A percentile compares a stretch with the other conserved stretches of the same genome.
These are phyloP conservation scores for Pygoscelis antarcticus DNA, from an alignment of 2,113 vertebrate genomes.

Conservation along the genomic window DNA sequence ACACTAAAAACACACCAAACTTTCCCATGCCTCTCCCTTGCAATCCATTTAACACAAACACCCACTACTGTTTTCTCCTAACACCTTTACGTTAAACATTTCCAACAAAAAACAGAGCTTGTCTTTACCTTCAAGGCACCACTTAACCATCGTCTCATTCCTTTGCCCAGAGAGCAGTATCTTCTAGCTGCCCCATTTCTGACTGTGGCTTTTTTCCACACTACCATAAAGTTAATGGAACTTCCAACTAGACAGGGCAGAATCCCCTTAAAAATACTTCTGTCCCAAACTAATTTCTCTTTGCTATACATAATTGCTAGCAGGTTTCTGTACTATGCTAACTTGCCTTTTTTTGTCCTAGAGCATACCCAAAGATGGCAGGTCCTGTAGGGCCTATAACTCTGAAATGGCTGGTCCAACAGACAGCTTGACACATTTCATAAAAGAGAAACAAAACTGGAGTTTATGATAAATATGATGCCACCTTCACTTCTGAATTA, in stretches of 20 bases:
- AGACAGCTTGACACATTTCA: background rate
- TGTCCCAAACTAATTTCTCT: background rate
- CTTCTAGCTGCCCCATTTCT: background rate
- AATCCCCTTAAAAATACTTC: background rate
- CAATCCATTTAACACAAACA: background rate
- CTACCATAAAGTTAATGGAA: background rate
- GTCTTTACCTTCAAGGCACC: background rate
- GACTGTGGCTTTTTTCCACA: background rate
- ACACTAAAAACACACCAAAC: background rate
- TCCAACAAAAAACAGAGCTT: background rate
- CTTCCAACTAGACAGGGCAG: background rate
- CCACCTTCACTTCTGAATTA: background rate
- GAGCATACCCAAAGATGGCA: background rate
- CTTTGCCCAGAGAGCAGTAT: background rate
- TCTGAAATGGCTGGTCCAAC: background rate
- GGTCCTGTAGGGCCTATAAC: background rate
- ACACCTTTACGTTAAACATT: background rate
- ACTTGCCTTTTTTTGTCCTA: background rate
- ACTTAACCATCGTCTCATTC: background rate
- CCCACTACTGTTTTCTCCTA: background rate
- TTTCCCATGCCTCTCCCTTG: slow-evolving; percentile 11
- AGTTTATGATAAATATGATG: slow-evolving; percentile 30
- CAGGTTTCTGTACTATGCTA: background rate
- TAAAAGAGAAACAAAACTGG: background rate
- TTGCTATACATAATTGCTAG: background rate